Evolutionary conservation across 2,797 vertebrate genomes (phyloP), one percentile per base, ranked within the genome.

Genomic region (Acropternis orthonyx): DNA sequence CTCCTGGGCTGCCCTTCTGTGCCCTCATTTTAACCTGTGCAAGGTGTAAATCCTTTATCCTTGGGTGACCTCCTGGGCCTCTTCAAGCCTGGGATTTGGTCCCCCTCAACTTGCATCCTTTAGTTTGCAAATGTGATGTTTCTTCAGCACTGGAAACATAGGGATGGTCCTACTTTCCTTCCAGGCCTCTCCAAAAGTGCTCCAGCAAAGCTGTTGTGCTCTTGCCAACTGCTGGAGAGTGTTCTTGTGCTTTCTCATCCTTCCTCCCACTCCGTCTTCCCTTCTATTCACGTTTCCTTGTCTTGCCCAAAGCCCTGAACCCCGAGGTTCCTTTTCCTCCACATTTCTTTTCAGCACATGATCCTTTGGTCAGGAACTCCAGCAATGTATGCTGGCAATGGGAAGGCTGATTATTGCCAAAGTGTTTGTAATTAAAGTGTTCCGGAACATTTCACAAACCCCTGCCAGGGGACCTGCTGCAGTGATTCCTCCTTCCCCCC

Each of bases 361-460:
- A 11, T 6, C 2, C 56, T 65, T 19, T 21, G 82, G 44, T 69
- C 82, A 39, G 89, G 61, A 67, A 0, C 58, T 62, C 73, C 44
- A 32, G 59, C 55, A 6, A 4, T 0, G 15, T 39, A 8, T 22
- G n/a, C n/a, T n/a, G 16, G 27, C 36, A 32, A 32, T 59, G 59
- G 65, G 20, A 34, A 87, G 59, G 30, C 16, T 71, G 84, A n/a
- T 76, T 6, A 19, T 26, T 71, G 52, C 63, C 12, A 7, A 27
- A 72, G 39, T 32, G 80, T 26, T 80, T 89, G 95, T 66, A 30
- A 71, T 87, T 67, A 34, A 79, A 37, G 43, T 55, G 67, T 58
- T 81, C 56, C 80, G 41, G 89, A 82, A 30, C 72, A 46, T 85
- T 91, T 85, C 92, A 63, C 91, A 80, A 71, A 89, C 74, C 63